Evolutionary conservation across 1,140 invertebrate species (phyloP).

Genomic region (Brachionus paranguensis): DNA sequence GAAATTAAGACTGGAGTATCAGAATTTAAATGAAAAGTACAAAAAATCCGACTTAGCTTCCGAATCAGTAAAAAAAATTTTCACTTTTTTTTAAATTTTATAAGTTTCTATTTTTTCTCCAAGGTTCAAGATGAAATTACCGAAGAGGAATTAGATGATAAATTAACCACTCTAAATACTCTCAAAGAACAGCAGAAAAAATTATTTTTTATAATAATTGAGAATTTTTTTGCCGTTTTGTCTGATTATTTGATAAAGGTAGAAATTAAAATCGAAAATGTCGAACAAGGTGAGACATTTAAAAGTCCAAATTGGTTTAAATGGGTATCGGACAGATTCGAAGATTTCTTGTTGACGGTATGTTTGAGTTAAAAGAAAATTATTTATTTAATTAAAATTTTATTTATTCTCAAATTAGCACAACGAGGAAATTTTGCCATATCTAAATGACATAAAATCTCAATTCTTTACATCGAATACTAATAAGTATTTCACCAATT

Average conservation of each 20-base stretch:
- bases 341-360: slow-evolving; percentile 33
- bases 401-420: background rate
- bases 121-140: slow-evolving; percentile 27
- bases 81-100: too few species aligned
- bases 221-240: background rate
- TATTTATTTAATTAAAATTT: background rate
- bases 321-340: slow-evolving; percentile 30
- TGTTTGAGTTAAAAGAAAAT: background rate
- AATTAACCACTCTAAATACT: slow-evolving; percentile 1
- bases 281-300: background rate
- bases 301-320: slow-evolving; percentile 29
- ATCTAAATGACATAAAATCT: slow-evolving; percentile 10
- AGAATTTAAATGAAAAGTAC: slow-evolving; percentile 28
- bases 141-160: slow-evolving; percentile 35
- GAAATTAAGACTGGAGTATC: slow-evolving; percentile 60
- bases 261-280: slow-evolving; percentile 8
- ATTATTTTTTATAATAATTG: slow-evolving; percentile 33
- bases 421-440: slow-evolving; percentile 22
- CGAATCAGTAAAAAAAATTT: background rate
- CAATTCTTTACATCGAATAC: background rate
- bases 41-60: background rate
- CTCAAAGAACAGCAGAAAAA: slow-evolving; percentile 24
- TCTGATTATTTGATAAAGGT: slow-evolving; percentile 10
- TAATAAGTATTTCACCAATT: background rate
- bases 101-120: background rate